phyloP scores from a whole-genome alignment of 2,797 vertebrate genomes.

The Chrosomus eos region DNA sequence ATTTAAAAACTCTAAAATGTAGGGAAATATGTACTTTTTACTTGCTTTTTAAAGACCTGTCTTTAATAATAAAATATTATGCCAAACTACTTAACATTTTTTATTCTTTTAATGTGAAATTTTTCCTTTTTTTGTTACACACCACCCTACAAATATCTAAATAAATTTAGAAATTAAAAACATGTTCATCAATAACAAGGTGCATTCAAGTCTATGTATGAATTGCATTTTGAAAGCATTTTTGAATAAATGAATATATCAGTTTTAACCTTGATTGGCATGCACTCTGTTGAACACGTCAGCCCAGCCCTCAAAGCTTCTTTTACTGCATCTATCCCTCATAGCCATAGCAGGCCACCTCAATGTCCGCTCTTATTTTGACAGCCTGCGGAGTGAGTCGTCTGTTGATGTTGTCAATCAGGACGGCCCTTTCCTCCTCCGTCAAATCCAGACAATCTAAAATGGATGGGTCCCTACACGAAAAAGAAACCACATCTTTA shows the following conservation, averaged over 20 bases:
- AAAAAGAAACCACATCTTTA: not conserved
- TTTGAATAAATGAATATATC: not conserved
- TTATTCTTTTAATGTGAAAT: too few species aligned
- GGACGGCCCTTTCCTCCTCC: conserved; percentile 89
- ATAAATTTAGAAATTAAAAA: not conserved
- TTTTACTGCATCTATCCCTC: conserved; percentile 99
- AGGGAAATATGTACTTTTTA: too few species aligned
- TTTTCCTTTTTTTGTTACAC: not conserved
- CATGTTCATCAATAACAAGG: accelerated
- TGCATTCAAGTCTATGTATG: not conserved
- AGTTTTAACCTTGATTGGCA: conserved; percentile 93
- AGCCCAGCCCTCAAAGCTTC: conserved; percentile 94
- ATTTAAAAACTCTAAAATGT: not conserved
- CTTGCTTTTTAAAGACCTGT: too few species aligned
- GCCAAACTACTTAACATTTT: not conserved
- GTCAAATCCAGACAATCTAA: conserved; percentile 93
- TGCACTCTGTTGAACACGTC: conserved; percentile 93
- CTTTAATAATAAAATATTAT: not conserved
- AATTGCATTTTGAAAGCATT: too few species aligned
- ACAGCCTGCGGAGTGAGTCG: conserved; percentile 97
- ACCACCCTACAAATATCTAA: not conserved
- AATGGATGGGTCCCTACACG: conserved; percentile 88
- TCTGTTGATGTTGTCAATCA: conserved; percentile 98
- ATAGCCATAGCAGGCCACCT: conserved; percentile 98
- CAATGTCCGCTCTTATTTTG: conserved; percentile 99